Percentiles rank a stretch among this genome's conserved stretches.
phyloP scores from a whole-genome alignment of 1,140 invertebrate genomes.

The Spodoptera litura region DNA sequence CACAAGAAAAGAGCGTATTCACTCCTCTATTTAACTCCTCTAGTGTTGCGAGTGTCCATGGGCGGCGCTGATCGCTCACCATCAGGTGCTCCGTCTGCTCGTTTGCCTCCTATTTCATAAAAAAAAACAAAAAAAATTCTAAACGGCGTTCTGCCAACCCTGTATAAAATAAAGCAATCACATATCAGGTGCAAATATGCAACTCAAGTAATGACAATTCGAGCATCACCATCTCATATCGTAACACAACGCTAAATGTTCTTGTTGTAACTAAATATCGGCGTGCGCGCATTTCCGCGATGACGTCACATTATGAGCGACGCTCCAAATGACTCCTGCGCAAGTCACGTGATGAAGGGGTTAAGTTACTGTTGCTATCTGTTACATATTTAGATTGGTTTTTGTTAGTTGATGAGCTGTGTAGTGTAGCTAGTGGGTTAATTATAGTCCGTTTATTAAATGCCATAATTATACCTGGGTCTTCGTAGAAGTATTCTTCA shows the following conservation, averaged over 20 bases:
- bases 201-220: slow-evolving; percentile 14
- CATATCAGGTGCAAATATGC: not conserved
- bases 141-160: not conserved
- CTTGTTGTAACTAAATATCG: slow-evolving; percentile 31
- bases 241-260: slow-evolving; percentile 13
- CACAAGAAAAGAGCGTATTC: too few species aligned
- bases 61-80: too few species aligned
- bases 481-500: not conserved
- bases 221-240: slow-evolving; percentile 7
- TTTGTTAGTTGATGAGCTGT: too few species aligned
- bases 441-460: too few species aligned
- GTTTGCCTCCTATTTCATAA: too few species aligned
- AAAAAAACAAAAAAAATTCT: too few species aligned
- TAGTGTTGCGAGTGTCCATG: too few species aligned
- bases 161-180: slow-evolving; percentile 22
- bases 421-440: too few species aligned
- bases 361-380: not conserved
- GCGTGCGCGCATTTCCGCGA: slow-evolving; percentile 20
- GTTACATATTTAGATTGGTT: too few species aligned
- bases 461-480: too few species aligned
- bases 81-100: too few species aligned
- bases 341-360: not conserved
- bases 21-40: too few species aligned
- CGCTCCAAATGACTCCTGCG: not conserved
- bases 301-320: not conserved